Conservation (phyloP, 2,113 vertebrate genomes). For the Bubo scandiacus region DNA sequence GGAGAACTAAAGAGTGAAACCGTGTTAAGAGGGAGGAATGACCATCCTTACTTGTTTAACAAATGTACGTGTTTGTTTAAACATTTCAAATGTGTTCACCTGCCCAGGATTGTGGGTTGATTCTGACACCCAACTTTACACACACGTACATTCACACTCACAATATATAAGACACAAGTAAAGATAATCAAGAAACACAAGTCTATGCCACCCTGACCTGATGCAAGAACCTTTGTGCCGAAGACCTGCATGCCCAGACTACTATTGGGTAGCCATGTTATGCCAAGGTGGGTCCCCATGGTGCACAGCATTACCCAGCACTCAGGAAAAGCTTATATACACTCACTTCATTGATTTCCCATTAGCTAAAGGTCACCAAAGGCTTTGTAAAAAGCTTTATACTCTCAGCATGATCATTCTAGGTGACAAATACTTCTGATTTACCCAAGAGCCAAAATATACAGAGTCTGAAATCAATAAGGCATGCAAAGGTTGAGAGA, state of each 20-base stretch:
- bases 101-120: background rate
- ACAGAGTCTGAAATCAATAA: slow-evolving; percentile 27
- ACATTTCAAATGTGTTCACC: background rate
- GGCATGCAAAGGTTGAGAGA: background rate
- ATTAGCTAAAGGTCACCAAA: slow-evolving; percentile 51
- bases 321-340: background rate
- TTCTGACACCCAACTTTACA: background rate
- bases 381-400: slow-evolving; percentile 31
- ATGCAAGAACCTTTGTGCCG: background rate
- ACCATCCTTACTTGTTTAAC: background rate
- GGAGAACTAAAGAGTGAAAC: background rate
- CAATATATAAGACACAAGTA: background rate
- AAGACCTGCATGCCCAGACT: background rate
- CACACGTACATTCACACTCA: background rate
- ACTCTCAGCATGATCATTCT: slow-evolving; percentile 15
- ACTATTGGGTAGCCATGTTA: background rate
- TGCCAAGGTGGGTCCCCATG: background rate
- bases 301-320: background rate
- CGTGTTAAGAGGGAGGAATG: background rate
- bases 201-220: background rate
- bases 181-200: background rate
- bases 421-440: slow-evolving; percentile 28
- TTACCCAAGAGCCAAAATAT: background rate
- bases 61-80: background rate
- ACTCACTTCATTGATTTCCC: slow-evolving; percentile 17